A percentile compares a stretch with the other conserved stretches of the same genome.
phyloP scores from a whole-genome alignment of 2,113 vertebrate species.

The Marcusenius ussheri region DNA sequence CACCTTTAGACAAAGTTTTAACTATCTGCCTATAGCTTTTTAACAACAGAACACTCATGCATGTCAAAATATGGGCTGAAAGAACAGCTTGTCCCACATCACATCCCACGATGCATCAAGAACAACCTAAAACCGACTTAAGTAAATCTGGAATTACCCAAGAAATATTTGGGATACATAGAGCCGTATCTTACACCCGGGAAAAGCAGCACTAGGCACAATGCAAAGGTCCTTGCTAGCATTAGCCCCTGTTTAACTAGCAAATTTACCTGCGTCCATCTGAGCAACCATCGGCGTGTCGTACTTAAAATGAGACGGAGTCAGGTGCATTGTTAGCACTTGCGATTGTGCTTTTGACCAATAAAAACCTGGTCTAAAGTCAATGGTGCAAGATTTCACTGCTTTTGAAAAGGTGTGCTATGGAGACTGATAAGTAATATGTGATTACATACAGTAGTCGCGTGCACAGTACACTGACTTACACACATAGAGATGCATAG shows the following conservation, averaged over 20 bases:
- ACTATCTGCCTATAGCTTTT: background rate
- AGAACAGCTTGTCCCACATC: background rate
- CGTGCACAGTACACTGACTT: background rate
- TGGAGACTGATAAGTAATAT: background rate
- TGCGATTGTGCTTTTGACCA: background rate
- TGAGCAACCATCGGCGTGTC: background rate
- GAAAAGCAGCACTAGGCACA: background rate
- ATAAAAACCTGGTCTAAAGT: background rate
- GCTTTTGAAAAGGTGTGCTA: background rate
- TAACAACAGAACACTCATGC: background rate
- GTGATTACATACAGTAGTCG: background rate
- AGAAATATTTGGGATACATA: background rate
- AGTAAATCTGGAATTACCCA: background rate
- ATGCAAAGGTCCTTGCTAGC: background rate
- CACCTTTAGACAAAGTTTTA: background rate
- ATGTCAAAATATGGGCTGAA: background rate
- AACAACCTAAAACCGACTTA: background rate
- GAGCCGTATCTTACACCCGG: background rate
- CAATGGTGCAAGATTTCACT: background rate
- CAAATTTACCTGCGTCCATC: background rate
- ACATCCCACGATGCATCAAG: background rate
- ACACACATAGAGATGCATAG: background rate
- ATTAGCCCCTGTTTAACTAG: background rate
- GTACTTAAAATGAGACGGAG: background rate
- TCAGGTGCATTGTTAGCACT: background rate